Conservation (phyloP, 2,797 vertebrate species). For the Taenioides sp. region DNA sequence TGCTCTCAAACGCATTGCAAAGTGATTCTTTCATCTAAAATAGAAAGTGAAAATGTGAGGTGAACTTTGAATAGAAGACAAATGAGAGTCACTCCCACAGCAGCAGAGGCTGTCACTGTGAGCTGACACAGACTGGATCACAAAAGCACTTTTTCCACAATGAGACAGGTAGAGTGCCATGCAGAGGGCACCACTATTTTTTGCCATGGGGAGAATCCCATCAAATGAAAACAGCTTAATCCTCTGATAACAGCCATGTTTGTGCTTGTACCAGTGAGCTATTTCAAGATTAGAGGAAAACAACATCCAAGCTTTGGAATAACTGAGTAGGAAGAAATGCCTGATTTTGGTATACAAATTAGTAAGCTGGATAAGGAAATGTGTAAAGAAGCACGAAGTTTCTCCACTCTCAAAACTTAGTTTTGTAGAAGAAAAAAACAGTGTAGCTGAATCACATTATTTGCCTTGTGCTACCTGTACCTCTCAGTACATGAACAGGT, state of each 20-base stretch:
- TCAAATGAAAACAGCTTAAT: slow-evolving; percentile 45
- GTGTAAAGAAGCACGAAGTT: neutral
- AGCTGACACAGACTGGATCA: slow-evolving; percentile 21
- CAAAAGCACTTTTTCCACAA: slow-evolving; percentile 35
- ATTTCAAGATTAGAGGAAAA: slow-evolving; percentile 25
- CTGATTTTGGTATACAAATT: slow-evolving; percentile 31
- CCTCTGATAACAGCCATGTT: slow-evolving; percentile 39
- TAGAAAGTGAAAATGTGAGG: neutral
- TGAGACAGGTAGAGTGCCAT: slow-evolving; percentile 24
- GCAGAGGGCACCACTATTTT: slow-evolving; percentile 27
- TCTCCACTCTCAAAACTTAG: neutral
- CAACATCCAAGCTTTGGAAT: slow-evolving; percentile 21
- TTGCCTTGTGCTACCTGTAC: no score
- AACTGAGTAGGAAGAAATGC: slow-evolving; percentile 34
- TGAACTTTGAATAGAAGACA: slow-evolving; percentile 28
- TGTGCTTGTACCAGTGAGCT: slow-evolving; percentile 36
- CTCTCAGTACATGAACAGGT: no score
- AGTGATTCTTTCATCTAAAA: slow-evolving; percentile 1
- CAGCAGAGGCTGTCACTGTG: slow-evolving; percentile 16
- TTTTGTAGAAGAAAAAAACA: no score
- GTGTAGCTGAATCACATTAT: no score
- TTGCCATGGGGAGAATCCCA: slow-evolving; percentile 27
- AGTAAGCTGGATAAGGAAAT: neutral
- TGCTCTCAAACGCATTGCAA: slow-evolving; percentile 18
- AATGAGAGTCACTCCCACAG: slow-evolving; percentile 23